A percentile compares a stretch with the other conserved stretches of the same genome.
These are phyloP conservation scores for Calameuta pallipes DNA, from an alignment of 2,888 invertebrate species.

Conservation along the genomic window DNA sequence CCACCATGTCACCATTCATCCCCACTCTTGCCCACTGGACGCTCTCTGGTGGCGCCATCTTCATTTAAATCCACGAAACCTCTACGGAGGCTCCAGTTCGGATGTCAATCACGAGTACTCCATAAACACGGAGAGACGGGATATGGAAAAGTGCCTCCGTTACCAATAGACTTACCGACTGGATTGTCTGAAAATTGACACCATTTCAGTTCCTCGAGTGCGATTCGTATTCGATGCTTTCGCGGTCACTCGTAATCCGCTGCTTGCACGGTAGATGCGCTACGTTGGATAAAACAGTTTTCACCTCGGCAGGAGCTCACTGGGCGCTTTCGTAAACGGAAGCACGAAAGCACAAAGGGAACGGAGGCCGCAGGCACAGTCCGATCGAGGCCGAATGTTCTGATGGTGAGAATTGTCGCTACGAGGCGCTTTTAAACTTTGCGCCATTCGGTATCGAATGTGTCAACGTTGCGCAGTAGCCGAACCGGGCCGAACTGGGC, in stretches of 20 bases:
- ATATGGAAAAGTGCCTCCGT: not conserved
- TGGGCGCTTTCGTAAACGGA: not conserved
- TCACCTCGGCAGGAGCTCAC: not conserved
- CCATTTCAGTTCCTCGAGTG: not conserved
- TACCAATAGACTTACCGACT: not conserved
- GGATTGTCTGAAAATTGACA: not conserved
- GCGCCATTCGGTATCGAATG: not conserved
- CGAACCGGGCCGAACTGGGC: not conserved
- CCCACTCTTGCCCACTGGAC: not conserved
- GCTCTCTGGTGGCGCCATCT: not conserved
- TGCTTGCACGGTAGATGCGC: not conserved
- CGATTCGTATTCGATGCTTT: not conserved
- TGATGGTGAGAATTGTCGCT: not conserved
- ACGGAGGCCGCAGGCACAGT: not conserved
- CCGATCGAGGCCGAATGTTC: no score
- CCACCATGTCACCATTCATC: conserved; percentile 16
- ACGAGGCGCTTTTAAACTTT: not conserved
- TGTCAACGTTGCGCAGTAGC: not conserved
- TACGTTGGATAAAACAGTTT: not conserved
- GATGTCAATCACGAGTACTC: not conserved
- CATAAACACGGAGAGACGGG: not conserved
- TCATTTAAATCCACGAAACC: not conserved
- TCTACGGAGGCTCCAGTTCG: not conserved
- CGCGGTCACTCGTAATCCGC: not conserved
- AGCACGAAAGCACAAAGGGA: not conserved